Base-by-base conservation (phyloP, 2,113 vertebrate species). In the Monopterus albus region DNA sequence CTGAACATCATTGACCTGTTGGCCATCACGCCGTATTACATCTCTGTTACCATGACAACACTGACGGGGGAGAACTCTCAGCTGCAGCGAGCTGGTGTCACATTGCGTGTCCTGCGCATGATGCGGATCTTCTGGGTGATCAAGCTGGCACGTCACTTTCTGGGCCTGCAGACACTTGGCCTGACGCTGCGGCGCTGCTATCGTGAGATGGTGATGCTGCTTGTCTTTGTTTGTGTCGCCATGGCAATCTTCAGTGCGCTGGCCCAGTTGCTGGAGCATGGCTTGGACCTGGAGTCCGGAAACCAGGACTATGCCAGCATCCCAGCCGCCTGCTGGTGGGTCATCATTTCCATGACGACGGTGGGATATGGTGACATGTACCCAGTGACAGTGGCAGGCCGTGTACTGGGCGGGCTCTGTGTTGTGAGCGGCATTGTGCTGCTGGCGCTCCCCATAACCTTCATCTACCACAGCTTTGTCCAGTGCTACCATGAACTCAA, bases 101-200 rank as follows among this genome's bases (percentile, higher is more conserved):
- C 96, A 8, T 86, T 99, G 78, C 94, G 97, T 14, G 94, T 98
- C n/a, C 90, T 99, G 73, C 94, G 97, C 55, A 96, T 96, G 91
- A 96, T 97, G 96, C 90, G 97, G 78, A 97, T 99, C 91, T 98
- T 99, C 91, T 99, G 97, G 97, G 94, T 99, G 73, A 98, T 99
- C 88, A 98, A 98, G 85, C 93, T 99, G 51, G 97, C 97, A 2
- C 96, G 97, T 46, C 97, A 99, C 92, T 99, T 98, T 87, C 91
- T 98, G 79, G 97, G 97, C 56, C 94, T 99, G 76, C 97, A 99
- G 93, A 99, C 97, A 0, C 95, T 99, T 20, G 97, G 97, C 72
- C 91, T 98, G 90, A 99, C 96, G 26, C 92, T 99, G 77, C 95
- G 95, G 36, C 95, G 97, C 67, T 98, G 97, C 89, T 97, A 98